Conservation (phyloP, 2,888 invertebrate genomes). For the Thecocarcelia acutangulata region DNA sequence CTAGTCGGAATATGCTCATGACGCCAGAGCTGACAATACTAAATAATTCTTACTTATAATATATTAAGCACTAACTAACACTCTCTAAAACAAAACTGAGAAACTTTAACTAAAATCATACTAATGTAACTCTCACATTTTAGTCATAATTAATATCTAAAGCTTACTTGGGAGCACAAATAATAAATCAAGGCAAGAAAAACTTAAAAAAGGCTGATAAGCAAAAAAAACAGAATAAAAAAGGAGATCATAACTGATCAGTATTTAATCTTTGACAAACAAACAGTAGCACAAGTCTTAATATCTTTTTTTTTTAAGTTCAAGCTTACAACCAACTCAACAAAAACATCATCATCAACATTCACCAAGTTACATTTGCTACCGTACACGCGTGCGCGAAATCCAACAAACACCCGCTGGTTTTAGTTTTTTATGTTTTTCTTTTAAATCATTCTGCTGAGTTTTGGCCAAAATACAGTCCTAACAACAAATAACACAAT, state of each 20-base stretch:
- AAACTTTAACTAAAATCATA: too few species aligned
- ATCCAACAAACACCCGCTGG: constrained; percentile 68
- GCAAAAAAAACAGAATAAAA: constrained; percentile 16
- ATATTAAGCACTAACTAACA: too few species aligned
- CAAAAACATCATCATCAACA: constrained; percentile 12
- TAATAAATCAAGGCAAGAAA: constrained; percentile 43
- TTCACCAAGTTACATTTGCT: constrained; percentile 43
- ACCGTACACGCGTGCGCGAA: constrained; percentile 66
- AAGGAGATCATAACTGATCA: constrained; percentile 4
- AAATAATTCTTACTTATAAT: too few species aligned
- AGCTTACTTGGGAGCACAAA: constrained; percentile 30
- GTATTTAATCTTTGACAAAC: constrained; percentile 39
- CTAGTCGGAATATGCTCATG: too few species aligned
- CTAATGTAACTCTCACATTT: too few species aligned
- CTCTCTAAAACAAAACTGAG: too few species aligned
- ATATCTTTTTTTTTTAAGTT: constrained; percentile 52
- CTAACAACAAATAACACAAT: constrained; percentile 56
- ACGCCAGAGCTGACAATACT: too few species aligned
- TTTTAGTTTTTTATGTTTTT: constrained; percentile 22
- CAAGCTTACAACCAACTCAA: constrained; percentile 18
- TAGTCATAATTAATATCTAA: too few species aligned
- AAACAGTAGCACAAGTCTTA: constrained; percentile 66
- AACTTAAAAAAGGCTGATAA: background rate
- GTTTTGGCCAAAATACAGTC: constrained; percentile 30
- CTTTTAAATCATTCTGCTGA: background rate